Evolutionary conservation across 2,888 invertebrate genomes (phyloP).

Genomic region (Drosophila ezoana): DNA sequence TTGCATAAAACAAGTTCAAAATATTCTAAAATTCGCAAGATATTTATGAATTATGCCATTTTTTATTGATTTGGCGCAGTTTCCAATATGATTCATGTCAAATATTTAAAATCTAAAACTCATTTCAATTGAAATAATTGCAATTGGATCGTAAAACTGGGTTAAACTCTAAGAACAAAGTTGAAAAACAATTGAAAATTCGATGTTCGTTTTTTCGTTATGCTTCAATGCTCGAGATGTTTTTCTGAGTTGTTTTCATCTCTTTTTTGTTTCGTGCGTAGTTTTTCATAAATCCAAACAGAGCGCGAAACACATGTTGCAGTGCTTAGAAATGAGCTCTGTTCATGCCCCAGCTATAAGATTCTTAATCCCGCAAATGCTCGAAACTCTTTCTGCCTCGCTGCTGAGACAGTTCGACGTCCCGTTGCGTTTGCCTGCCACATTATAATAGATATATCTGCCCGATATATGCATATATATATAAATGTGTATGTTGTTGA

Average conservation of each 20-base stretch:
- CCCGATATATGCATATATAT: conserved; percentile 4
- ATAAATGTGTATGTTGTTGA: conserved; percentile 13
- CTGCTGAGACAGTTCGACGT: conserved; percentile 18
- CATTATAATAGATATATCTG: conserved; percentile 25
- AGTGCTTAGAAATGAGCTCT: conserved; percentile 2
- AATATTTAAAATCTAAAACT: no score
- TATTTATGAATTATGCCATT: no score
- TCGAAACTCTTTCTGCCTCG: conserved; percentile 28
- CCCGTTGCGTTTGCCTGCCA: conserved; percentile 21
- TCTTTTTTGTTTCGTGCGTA: not conserved
- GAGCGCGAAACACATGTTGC: conserved; percentile 15
- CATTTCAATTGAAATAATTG: no score
- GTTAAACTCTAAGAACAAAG: no score
- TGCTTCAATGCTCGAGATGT: not conserved
- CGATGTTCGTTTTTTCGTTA: not conserved
- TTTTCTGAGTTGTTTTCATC: not conserved
- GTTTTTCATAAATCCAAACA: conserved; percentile 6
- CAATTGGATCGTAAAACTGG: no score
- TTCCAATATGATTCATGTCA: no score
- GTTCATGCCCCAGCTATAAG: conserved; percentile 6
- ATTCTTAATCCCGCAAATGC: conserved; percentile 17
- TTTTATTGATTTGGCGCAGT: no score
- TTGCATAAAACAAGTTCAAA: no score
- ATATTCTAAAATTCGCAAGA: no score
- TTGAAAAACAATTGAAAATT: not conserved